Percentiles rank a stretch among this genome's conserved stretches.
phyloP scores from a whole-genome alignment of 2,888 invertebrate genomes.

The Drosophila ochracea region DNA sequence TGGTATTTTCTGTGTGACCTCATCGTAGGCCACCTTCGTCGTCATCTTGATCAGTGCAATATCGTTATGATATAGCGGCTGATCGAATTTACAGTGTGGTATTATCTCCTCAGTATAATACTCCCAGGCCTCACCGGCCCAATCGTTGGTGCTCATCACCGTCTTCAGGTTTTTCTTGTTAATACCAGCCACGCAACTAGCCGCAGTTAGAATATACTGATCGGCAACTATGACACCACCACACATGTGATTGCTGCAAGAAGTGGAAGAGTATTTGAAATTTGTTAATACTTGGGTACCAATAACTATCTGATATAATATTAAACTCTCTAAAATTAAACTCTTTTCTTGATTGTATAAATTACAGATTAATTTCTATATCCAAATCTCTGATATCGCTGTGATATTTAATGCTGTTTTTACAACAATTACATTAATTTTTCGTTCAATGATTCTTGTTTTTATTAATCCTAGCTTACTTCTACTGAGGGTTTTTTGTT shows the following conservation, averaged over 20 bases:
- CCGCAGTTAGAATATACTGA: conserved; percentile 82
- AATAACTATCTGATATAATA: too few species aligned
- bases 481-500: not conserved
- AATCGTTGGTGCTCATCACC: conserved; percentile 82
- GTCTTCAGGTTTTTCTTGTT: conserved; percentile 69
- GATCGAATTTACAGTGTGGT: conserved; percentile 81
- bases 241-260: conserved; percentile 82
- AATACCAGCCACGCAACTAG: conserved; percentile 82
- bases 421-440: accelerated
- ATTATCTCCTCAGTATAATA: conserved; percentile 75
- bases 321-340: not conserved
- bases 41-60: conserved; percentile 89
- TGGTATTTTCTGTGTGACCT: conserved; percentile 87
- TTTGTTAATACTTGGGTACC: not conserved
- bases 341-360: not conserved
- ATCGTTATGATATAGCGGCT: conserved; percentile 86
- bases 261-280: too few species aligned
- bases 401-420: not conserved
- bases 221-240: conserved; percentile 82
- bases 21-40: conserved; percentile 86
- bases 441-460: not conserved
- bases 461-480: not conserved
- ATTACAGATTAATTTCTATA: not conserved
- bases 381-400: not conserved
- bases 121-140: conserved; percentile 67